A percentile compares a stretch with the other conserved stretches of the same genome.
phyloP scores from a whole-genome alignment of 2,888 invertebrate genomes.

The Leucophora obtusa region DNA sequence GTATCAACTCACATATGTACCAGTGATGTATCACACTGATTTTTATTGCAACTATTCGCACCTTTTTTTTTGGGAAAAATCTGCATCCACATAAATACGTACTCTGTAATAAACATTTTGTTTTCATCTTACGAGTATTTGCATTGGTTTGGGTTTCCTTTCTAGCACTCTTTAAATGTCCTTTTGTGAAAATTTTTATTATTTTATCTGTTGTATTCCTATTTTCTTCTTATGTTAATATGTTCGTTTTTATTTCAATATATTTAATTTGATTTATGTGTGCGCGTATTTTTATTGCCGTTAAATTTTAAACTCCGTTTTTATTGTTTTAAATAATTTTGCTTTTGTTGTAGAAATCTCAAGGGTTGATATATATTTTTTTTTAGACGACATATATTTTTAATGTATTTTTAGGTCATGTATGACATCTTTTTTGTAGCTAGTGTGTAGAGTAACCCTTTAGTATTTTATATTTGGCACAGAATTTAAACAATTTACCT shows the following conservation, averaged over 20 bases:
- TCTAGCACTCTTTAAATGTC: slow-evolving; percentile 11
- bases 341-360: slow-evolving; percentile 12
- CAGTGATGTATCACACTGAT: slow-evolving; percentile 19
- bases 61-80: slow-evolving; percentile 1
- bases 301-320: slow-evolving; percentile 47
- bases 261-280: slow-evolving; percentile 34
- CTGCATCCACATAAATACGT: no score
- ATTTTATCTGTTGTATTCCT: slow-evolving; percentile 19
- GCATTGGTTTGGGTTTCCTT: slow-evolving; percentile 8
- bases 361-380: slow-evolving; percentile 36
- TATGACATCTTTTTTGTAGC: not conserved
- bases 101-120: not conserved
- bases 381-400: not conserved
- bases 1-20: slow-evolving; percentile 13
- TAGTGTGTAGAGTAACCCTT: slow-evolving; percentile 7
- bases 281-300: slow-evolving; percentile 41
- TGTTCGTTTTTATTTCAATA: slow-evolving; percentile 21
- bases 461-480: not conserved
- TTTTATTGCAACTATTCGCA: not conserved
- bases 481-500: not conserved
- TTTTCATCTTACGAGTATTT: slow-evolving; percentile 2
- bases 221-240: slow-evolving; percentile 29
- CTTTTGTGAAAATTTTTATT: not conserved
- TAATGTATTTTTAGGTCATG: not conserved
- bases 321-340: slow-evolving; percentile 43